These are phyloP conservation scores for Parnassius mnemosyne DNA, from an alignment of 2,888 invertebrate genomes.

Conservation along the genomic window DNA sequence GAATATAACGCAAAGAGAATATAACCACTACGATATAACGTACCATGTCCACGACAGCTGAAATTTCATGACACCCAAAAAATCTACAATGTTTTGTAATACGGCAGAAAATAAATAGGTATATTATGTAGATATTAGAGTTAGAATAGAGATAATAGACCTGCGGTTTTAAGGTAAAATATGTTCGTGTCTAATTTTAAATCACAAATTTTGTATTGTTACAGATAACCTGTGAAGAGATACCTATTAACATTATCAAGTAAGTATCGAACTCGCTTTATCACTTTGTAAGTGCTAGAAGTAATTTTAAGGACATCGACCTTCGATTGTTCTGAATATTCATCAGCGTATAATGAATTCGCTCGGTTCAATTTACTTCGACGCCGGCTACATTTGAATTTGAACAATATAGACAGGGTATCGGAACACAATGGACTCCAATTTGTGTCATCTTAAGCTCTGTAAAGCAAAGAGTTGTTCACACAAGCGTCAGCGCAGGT, in stretches of 20 bases:
- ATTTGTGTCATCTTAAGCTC: conserved; percentile 17
- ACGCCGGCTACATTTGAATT: conserved; percentile 16
- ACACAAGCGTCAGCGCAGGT: neutral
- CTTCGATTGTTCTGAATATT: conserved; percentile 27
- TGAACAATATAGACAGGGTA: conserved; percentile 15
- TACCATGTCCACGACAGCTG: too few species aligned
- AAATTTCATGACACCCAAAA: too few species aligned
- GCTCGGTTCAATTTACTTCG: conserved; percentile 11
- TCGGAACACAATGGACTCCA: conserved; percentile 11
- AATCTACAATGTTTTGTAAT: too few species aligned
- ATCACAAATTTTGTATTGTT: conserved; percentile 8
- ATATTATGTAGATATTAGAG: too few species aligned
- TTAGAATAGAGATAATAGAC: too few species aligned
- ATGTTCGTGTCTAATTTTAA: too few species aligned
- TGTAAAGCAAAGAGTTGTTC: conserved; percentile 1
- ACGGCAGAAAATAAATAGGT: too few species aligned
- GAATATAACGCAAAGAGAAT: too few species aligned
- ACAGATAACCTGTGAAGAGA: conserved; percentile 7
- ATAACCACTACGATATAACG: too few species aligned
- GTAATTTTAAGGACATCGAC: conserved; percentile 25
- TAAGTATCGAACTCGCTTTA: conserved; percentile 18
- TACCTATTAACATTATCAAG: conserved; percentile 9
- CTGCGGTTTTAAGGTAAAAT: too few species aligned
- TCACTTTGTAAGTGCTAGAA: conserved; percentile 2
- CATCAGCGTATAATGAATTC: conserved; percentile 20